phyloP scores from a whole-genome alignment of 1,140 invertebrate species.

The Saccostrea cuccullata region DNA sequence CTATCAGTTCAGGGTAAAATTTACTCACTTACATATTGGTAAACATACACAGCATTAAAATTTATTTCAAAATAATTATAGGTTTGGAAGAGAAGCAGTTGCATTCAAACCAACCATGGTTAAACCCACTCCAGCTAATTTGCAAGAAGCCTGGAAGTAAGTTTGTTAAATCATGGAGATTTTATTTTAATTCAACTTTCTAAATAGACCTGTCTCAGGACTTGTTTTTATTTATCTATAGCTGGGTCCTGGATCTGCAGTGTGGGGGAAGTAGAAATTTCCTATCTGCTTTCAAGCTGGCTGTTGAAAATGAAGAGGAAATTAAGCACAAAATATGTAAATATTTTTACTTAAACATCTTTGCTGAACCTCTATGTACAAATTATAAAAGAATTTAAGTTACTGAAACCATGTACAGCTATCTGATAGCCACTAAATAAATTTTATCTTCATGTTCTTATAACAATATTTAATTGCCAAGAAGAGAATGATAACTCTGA shows the following conservation, averaged over 20 bases:
- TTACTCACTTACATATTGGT: neutral
- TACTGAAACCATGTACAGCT: too few relatives aligned
- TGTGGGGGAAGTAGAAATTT: conserved; percentile 78
- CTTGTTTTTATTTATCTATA: conserved; percentile 43
- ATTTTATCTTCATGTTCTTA: too few relatives aligned
- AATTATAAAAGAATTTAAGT: too few relatives aligned
- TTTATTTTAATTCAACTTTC: too few relatives aligned
- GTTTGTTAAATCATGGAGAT: neutral
- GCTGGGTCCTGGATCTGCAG: conserved; percentile 76
- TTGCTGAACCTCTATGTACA: neutral
- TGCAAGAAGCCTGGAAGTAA: conserved; percentile 78
- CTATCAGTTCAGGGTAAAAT: neutral
- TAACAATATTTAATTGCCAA: too few relatives aligned
- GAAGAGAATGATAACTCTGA: too few relatives aligned
- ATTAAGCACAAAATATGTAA: conserved; percentile 75
- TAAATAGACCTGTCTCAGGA: too few relatives aligned
- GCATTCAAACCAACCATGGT: conserved; percentile 77
- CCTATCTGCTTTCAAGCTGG: conserved; percentile 72
- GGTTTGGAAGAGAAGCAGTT: conserved; percentile 74
- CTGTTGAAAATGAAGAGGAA: conserved; percentile 78
- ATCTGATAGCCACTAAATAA: too few relatives aligned
- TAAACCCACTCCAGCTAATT: conserved; percentile 74
- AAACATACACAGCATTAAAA: neutral
- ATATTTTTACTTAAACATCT: neutral
- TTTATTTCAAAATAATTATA: conserved; percentile 52